Base-by-base conservation (phyloP, 2,888 invertebrate genomes). In the Colostygia pectinataria region DNA sequence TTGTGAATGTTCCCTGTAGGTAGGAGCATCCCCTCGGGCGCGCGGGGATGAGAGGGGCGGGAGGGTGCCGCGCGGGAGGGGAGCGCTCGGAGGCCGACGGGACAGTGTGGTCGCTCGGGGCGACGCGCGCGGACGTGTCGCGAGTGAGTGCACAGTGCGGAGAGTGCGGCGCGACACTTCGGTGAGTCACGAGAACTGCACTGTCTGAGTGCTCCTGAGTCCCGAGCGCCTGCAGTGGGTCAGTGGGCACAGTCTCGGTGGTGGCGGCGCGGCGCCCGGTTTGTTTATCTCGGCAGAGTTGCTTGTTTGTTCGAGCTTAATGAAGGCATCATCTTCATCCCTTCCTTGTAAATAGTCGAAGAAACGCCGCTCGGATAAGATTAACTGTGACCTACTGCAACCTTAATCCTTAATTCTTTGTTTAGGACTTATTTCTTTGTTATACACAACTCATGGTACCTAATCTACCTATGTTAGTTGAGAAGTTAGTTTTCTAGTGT, bases 1-100 rank as follows among this genome's bases (percentile, higher is more conserved):
- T 48, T 40, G 40, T 55, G 50, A 47, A 58, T 36, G 34, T 55
- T 15, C 15, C 51, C 8, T 37, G 43, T 12, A 46, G 25, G 37
- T n/a, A n/a, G n/a, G n/a, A 27, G 43, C 23, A 45, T 42, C 42
- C 51, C 41, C 46, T 14, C 14, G 15, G 13, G 15, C 0, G 15
- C 13, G 47, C 0, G 27, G 40, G 33, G n/a, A n/a, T 25, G 14
- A 4, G 37, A 31, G 14, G 49, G 15, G 40, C 1, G 20, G 31
- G 8, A 18, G 31, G 29, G 44, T 23, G 41, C 25, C 45, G 52
- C 50, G 32, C 2, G 9, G 34, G 1, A 13, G 8, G 12, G 32
- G 13, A 6, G 28, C 3, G 18, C 13, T 24, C 12, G 14, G 20
- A 7, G n/a, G 28, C 6, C 12, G 18, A 23, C 18, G 6, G 23